Base-by-base conservation (phyloP, 2,888 invertebrate species). In the Mylabris sibirica region DNA sequence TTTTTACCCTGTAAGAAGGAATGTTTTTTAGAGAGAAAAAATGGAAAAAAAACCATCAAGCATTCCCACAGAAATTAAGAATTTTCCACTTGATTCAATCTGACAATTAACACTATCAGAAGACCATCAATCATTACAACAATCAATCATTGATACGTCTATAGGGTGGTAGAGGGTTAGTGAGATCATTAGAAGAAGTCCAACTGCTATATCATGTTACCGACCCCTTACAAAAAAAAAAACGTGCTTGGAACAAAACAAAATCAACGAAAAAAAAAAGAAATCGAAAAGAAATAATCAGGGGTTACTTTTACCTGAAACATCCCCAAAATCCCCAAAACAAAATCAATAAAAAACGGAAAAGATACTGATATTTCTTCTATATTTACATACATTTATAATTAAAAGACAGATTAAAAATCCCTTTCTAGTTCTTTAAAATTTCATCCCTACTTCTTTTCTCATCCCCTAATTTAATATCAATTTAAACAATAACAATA, bases 81-180 rank as follows among this genome's bases (percentile, higher is more conserved):
- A 77, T 78, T 79, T 78, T 74, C 75, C 76, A 75, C 75, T 76
- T 71, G 73, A 72, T 69, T 72, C 73, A 72, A 63, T 75, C 74
- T 71, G 63, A 75, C 75, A 72, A 75, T 76, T 76, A 78, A 73
- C 68, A 75, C 75, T 76, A 77, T 78, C 77, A 75, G 77, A 79
- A 78, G 76, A 76, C 77, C 76, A 79, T 79, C 79, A 75, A 78
- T 79, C 79, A 79, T 72, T 68, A 59, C 75, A 70, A 78, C 76
- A 78, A 80, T 79, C 81, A 79, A 79, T 79, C 79, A 79, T 75
- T n/a, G 44, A 5, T 44, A 17, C 3, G 44, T 44, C n/a, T 44
- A 44, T 44, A 1, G 38, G 38, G 44, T 44, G 44, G 49, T 49
- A 49, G 20, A 49, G 49, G 20, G 49, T 44, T 44, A 44, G 44